phyloP scores from a whole-genome alignment of 1,140 invertebrate genomes.

The Hyles euphorbiae region DNA sequence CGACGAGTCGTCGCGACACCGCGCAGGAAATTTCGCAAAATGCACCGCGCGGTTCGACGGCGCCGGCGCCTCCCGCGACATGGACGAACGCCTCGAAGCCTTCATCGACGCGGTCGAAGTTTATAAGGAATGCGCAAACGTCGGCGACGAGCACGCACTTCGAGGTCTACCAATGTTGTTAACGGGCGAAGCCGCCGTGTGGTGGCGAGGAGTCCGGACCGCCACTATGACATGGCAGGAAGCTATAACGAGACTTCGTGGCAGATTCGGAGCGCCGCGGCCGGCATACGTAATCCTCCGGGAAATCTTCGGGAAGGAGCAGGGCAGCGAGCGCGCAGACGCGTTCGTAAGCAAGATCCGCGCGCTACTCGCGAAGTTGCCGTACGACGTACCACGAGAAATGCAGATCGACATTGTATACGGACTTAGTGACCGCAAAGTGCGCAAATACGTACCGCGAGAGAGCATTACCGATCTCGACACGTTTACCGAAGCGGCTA shows the following conservation, averaged over 20 bases:
- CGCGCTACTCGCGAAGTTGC: conserved; percentile 18
- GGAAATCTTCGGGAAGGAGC: conserved; percentile 22
- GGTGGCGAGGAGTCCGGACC: too few species aligned
- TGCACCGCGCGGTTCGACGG: not conserved
- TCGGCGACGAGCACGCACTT: conserved; percentile 12
- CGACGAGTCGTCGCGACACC: too few species aligned
- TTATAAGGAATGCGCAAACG: conserved; percentile 15
- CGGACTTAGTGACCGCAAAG: conserved; percentile 12
- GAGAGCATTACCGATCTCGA: conserved; percentile 1
- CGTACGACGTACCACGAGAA: conserved; percentile 17
- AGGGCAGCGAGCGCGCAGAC: conserved; percentile 18
- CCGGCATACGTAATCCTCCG: conserved; percentile 22
- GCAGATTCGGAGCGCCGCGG: conserved; percentile 13
- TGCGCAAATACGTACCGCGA: conserved; percentile 3
- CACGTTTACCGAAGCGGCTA: conserved; percentile 2
- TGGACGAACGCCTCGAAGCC: conserved; percentile 10
- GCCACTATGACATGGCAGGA: conserved; percentile 11
- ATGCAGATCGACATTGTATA: conserved; percentile 26
- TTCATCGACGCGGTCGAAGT: conserved; percentile 16
- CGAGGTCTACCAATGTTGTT: too few species aligned
- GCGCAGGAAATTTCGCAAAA: too few species aligned
- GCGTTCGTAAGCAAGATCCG: conserved; percentile 15
- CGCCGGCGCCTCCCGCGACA: conserved; percentile 1
- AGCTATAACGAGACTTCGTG: conserved; percentile 10
- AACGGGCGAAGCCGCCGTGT: too few species aligned